phyloP scores from a whole-genome alignment of 2,113 vertebrate genomes.

The Chiloscyllium plagiosum region DNA sequence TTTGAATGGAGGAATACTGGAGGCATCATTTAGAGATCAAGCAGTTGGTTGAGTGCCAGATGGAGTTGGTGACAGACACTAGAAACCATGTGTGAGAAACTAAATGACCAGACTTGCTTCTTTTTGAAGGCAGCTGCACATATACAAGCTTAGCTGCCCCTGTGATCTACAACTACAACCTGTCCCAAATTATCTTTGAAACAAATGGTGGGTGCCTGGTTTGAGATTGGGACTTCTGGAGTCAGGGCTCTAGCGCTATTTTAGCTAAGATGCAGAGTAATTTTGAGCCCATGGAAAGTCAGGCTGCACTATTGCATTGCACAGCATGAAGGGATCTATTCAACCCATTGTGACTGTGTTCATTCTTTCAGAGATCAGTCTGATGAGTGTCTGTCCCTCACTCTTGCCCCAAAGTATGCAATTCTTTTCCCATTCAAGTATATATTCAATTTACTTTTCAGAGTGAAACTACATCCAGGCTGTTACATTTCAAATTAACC shows the following conservation, averaged over 20 bases:
- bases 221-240: too few relatives aligned
- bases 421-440: background rate
- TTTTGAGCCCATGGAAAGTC: too few relatives aligned
- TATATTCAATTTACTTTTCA: background rate
- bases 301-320: background rate
- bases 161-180: too few relatives aligned
- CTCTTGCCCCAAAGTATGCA: background rate
- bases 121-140: too few relatives aligned
- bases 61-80: background rate
- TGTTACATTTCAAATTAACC: background rate
- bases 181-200: too few relatives aligned
- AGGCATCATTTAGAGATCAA: background rate
- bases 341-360: background rate
- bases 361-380: background rate
- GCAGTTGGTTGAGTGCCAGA: too few relatives aligned
- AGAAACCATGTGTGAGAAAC: background rate
- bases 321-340: background rate
- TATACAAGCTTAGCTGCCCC: too few relatives aligned
- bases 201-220: too few relatives aligned
- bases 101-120: too few relatives aligned
- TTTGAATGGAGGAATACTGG: background rate
- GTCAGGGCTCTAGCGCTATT: too few relatives aligned
- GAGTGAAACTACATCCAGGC: background rate
- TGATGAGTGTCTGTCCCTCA: background rate
- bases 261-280: too few relatives aligned